Percentiles rank a stretch among this genome's conserved stretches.
These are phyloP conservation scores for Coremacera marginata DNA, from an alignment of 2,888 invertebrate species.

Conservation along the genomic window DNA sequence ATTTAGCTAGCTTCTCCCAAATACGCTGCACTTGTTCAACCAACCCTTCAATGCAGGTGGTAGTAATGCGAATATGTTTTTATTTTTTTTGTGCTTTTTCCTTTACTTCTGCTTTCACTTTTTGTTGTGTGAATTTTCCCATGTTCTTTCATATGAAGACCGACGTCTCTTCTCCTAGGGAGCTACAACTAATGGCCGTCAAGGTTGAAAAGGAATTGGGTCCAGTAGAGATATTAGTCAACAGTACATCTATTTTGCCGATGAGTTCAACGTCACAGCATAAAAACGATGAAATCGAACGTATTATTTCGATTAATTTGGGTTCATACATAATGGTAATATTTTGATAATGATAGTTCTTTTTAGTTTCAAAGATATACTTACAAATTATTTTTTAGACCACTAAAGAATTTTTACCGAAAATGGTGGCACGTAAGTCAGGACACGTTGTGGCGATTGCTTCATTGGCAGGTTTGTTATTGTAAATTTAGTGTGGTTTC, in stretches of 20 bases:
- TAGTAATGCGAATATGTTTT: too few relatives aligned
- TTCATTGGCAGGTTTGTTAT: slow-evolving; percentile 64
- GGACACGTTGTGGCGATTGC: slow-evolving; percentile 70
- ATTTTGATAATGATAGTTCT: neutral
- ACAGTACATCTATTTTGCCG: slow-evolving; percentile 70
- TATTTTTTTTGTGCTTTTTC: too few relatives aligned
- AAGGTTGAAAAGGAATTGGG: slow-evolving; percentile 67
- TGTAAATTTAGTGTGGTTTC: neutral
- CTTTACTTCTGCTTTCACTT: neutral
- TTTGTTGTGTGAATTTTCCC: neutral
- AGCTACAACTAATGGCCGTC: slow-evolving; percentile 62
- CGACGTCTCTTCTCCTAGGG: slow-evolving; percentile 67
- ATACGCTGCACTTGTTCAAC: neutral
- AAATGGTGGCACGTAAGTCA: slow-evolving; percentile 67
- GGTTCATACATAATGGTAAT: slow-evolving; percentile 69
- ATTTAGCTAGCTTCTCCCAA: neutral
- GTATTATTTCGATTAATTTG: slow-evolving; percentile 69
- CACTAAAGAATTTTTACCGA: slow-evolving; percentile 68
- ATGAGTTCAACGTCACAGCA: slow-evolving; percentile 65
- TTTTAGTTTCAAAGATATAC: neutral
- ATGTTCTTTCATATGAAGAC: slow-evolving; percentile 51
- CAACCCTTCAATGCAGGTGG: neutral
- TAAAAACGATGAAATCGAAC: slow-evolving; percentile 67
- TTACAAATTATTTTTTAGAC: slow-evolving; percentile 57
- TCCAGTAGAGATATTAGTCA: slow-evolving; percentile 69